Evolutionary conservation across 92 coral and sea anemone genomes (phyloP).

Genomic region (Phenganax stokvisi): DNA sequence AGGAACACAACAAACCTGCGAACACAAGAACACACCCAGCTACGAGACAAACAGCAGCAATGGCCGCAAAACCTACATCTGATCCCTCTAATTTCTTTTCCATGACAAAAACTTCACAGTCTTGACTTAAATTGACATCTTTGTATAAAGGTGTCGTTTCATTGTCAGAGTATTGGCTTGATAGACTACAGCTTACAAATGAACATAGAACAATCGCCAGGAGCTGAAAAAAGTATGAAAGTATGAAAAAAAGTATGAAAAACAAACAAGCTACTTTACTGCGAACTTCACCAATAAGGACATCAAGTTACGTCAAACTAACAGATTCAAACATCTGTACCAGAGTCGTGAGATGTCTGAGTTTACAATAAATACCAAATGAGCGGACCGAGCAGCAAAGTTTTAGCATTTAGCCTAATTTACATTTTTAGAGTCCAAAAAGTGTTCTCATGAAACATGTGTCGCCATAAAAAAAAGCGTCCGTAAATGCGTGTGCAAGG

Average conservation of each 20-base stretch:
- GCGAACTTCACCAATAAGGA: background rate
- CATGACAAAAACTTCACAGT: conserved; percentile 24
- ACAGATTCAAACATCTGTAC: too few species aligned
- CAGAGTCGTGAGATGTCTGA: too few species aligned
- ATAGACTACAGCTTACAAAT: conserved; percentile 9
- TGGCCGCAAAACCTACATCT: conserved; percentile 28
- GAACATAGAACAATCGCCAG: background rate
- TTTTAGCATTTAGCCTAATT: too few species aligned
- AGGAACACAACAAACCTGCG: conserved; percentile 8
- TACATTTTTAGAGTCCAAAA: too few species aligned
- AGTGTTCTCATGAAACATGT: too few species aligned
- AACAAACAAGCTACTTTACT: background rate
- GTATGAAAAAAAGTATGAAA: background rate
- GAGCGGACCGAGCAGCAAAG: too few species aligned
- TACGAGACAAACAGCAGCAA: conserved; percentile 36
- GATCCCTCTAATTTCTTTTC: conserved; percentile 28
- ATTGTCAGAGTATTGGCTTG: conserved; percentile 27
- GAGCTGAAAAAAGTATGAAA: background rate
- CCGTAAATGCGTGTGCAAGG: too few species aligned
- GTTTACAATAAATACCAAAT: too few species aligned
- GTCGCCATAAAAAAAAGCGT: too few species aligned
- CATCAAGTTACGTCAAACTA: background rate
- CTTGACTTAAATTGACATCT: conserved; percentile 8
- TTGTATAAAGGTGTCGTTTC: conserved; percentile 1
- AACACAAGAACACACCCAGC: conserved; percentile 34